phyloP scores from a whole-genome alignment of 2,888 invertebrate species.

The Vesta saturnalis region DNA sequence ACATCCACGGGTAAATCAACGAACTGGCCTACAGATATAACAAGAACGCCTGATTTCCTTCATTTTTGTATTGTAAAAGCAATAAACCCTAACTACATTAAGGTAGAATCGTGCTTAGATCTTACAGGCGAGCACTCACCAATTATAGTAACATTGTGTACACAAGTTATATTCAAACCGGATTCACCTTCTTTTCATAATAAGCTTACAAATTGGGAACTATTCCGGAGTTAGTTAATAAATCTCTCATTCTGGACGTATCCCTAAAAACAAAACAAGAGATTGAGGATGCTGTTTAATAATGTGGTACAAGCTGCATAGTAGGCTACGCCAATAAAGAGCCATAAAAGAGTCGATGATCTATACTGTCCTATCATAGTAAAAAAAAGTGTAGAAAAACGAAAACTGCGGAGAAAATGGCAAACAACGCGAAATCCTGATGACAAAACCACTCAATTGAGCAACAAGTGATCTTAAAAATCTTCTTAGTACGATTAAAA shows the following conservation, averaged over 20 bases:
- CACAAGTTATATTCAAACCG: constrained; percentile 28
- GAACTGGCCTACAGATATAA: constrained; percentile 43
- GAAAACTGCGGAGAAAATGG: neutral
- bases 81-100: constrained; percentile 27
- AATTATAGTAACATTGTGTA: constrained; percentile 36
- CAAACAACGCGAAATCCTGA: neutral
- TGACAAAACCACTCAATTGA: neutral
- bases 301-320: neutral
- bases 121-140: too few species aligned
- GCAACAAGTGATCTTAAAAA: neutral
- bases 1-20: constrained; percentile 43
- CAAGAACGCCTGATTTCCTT: constrained; percentile 44
- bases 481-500: neutral
- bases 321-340: neutral
- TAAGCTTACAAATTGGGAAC: constrained; percentile 22
- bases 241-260: neutral
- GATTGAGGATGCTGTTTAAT: neutral
- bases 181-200: constrained; percentile 21
- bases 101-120: constrained; percentile 28
- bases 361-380: neutral
- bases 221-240: constrained; percentile 10
- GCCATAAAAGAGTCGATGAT: neutral
- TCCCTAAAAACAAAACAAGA: neutral
- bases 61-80: constrained; percentile 44
- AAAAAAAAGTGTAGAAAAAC: neutral